Evolutionary conservation across 2,888 invertebrate genomes (phyloP), one percentile per base, ranked within the genome.

Genomic region (Pachymerium ferrugineum): DNA sequence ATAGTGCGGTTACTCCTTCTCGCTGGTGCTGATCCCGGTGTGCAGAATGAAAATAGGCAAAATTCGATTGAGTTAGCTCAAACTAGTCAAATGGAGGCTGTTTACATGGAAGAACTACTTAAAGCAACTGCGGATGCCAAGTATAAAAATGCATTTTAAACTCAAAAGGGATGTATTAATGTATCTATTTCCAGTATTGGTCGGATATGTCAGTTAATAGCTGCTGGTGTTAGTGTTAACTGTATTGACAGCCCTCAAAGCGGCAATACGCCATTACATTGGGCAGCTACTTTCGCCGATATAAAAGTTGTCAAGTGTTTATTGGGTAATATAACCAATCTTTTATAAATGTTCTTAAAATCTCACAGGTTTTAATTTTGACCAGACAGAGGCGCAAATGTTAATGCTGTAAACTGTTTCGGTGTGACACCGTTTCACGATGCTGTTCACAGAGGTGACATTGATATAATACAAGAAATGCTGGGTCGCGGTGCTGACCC

Each of bases 221-320:
- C 84, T 67, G 85, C 87, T 54, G 88, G 88, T 4, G 84, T 88
- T 31, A 83, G 84, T 75, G 84, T 87, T 0, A 87, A 88, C 80
- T 84, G 86, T n/a, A 83, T 84, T 79, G 88, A 88, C 80, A 86
- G 86, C 35, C 84, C 85, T 73, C 84, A 85, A 42, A 87, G 86
- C 77, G 83, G 84, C 78, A 88, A 88, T 79, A 86, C 88, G 1
- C 86, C 88, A 1, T 81, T 88, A 22, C 88, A 88, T 81, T 88
- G 88, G 88, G 88, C 88, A 31, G 87, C 87, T 28, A 87, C 86
- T 77, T 88, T 86, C 81, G 86, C 86, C 54, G 86, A 86, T 78
- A 83, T 83, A 76, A 85, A 86, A 76, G 85, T 87, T 73, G 84
- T 88, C 0, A 81, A 84, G 74, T 87, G 84, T 80, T 82, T 87